Conservation (phyloP, 2,888 invertebrate species). For the Chromoteleia sp. region DNA sequence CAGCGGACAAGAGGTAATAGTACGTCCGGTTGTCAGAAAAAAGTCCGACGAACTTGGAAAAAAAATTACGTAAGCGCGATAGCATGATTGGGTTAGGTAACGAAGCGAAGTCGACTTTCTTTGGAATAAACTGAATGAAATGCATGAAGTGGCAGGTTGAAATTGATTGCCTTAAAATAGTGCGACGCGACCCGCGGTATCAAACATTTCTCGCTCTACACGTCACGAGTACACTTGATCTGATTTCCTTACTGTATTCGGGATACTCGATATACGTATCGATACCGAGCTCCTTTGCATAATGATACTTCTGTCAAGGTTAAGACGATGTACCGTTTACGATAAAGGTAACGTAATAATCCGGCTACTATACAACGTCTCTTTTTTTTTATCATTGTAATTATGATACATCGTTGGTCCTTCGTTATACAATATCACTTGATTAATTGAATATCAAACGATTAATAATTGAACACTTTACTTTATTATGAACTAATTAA, state of each 20-base stretch:
- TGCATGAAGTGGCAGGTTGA: conserved; percentile 8
- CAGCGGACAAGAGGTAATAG: too few species aligned
- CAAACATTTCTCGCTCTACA: conserved; percentile 50
- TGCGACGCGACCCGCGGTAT: conserved; percentile 16
- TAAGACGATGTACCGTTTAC: conserved; percentile 36
- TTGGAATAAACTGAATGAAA: conserved; percentile 16
- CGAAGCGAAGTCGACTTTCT: conserved; percentile 23
- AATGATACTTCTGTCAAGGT: conserved; percentile 68
- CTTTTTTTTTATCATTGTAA: conserved; percentile 27
- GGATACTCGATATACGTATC: conserved; percentile 64
- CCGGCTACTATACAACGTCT: conserved; percentile 20
- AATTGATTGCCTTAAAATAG: conserved; percentile 50
- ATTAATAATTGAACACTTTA: too few species aligned
- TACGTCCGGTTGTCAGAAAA: neutral
- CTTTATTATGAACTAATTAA: too few species aligned
- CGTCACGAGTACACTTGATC: conserved; percentile 65
- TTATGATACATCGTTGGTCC: conserved; percentile 10
- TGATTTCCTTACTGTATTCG: conserved; percentile 65
- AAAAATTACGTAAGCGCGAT: neutral
- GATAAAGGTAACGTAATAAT: conserved; percentile 60
- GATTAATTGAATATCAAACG: conserved; percentile 4
- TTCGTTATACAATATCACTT: conserved; percentile 20
- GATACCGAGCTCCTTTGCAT: conserved; percentile 55
- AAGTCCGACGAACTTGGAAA: conserved; percentile 27
- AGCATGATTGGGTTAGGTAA: conserved; percentile 10